Conservation (phyloP, 2,113 vertebrate genomes). For the Irena cyanogastra region DNA sequence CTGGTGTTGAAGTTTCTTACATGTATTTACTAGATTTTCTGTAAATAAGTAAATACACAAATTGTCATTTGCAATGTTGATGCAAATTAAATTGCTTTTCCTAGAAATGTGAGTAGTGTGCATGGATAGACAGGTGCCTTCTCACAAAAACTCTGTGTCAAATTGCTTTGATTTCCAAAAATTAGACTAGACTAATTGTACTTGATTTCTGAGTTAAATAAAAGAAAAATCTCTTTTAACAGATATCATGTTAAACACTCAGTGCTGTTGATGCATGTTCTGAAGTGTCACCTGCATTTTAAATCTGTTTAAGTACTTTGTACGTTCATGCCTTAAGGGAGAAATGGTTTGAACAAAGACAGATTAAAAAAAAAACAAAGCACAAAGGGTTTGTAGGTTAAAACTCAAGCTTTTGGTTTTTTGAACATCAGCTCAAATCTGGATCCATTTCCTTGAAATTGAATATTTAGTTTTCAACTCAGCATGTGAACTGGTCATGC, state of each 20-base stretch:
- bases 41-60: background rate
- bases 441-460: conserved; percentile 8
- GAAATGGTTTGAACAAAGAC: background rate
- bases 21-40: background rate
- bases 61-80: background rate
- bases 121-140: background rate
- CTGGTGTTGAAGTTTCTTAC: background rate
- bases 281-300: background rate
- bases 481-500: conserved; percentile 36
- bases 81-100: background rate
- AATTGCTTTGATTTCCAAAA: background rate
- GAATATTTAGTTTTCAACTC: conserved; percentile 32
- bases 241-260: background rate
- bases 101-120: background rate
- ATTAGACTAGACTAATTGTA: background rate
- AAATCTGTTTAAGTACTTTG: background rate
- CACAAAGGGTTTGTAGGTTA: background rate
- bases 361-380: background rate
- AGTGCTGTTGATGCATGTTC: background rate
- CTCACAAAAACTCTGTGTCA: rapidly evolving
- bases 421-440: background rate
- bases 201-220: background rate
- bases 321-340: background rate
- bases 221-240: background rate
- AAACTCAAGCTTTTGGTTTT: background rate